Evolutionary conservation across 2,888 invertebrate species (phyloP).

Genomic region (Serripes groenlandicus): DNA sequence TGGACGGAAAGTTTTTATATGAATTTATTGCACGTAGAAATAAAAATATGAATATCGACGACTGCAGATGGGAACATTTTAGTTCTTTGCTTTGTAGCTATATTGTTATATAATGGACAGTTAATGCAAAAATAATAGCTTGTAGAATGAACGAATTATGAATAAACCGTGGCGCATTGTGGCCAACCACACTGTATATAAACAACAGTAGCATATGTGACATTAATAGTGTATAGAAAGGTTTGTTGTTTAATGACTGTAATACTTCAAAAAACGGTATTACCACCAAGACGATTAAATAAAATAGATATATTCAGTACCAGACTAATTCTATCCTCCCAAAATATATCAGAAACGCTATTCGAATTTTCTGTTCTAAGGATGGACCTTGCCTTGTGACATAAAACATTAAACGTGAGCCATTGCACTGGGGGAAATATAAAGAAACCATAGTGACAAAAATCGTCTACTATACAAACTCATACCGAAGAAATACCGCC

Average conservation of each 20-base stretch:
- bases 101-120: conserved; percentile 51
- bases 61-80: not conserved
- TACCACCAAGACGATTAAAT: not conserved
- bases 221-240: conserved; percentile 13
- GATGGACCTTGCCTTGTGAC: conserved; percentile 65
- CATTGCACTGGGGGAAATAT: conserved; percentile 78
- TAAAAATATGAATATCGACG: not conserved
- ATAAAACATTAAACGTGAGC: conserved; percentile 76
- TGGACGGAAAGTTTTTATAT: conserved; percentile 51
- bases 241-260: not conserved
- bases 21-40: conserved; percentile 30
- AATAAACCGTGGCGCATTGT: conserved; percentile 64
- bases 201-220: conserved; percentile 24
- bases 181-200: conserved; percentile 50
- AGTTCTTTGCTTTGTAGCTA: not conserved
- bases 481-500: too few relatives aligned
- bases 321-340: conserved; percentile 19
- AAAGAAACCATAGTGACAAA: conserved; percentile 66
- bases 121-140: conserved; percentile 45
- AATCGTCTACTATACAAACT: conserved; percentile 53
- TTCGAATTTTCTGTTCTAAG: conserved; percentile 62
- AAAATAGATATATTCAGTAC: not conserved
- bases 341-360: conserved; percentile 45
- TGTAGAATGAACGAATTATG: conserved; percentile 62
- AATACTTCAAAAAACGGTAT: not conserved